phyloP scores from a whole-genome alignment of 2,113 vertebrate genomes.

The Nibea coibor region DNA sequence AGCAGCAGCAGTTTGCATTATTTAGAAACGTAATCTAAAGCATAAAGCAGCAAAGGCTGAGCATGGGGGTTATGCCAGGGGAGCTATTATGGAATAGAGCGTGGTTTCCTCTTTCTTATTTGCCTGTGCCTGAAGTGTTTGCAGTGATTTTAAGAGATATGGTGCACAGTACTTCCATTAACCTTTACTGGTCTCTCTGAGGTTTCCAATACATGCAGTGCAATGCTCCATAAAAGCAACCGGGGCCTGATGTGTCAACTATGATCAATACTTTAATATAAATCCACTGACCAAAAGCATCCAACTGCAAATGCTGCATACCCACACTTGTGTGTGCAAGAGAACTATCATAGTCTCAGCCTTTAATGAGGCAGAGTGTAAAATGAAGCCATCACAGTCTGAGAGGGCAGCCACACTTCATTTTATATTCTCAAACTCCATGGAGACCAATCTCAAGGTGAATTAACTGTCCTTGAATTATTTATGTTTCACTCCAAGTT shows the following conservation, averaged over 20 bases:
- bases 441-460: slow-evolving; percentile 67
- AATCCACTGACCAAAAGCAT: slow-evolving; percentile 24
- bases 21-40: slow-evolving; percentile 41
- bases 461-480: slow-evolving; percentile 79
- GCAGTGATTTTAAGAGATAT: slow-evolving; percentile 31
- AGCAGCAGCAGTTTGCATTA: slow-evolving; percentile 42
- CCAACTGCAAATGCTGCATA: slow-evolving; percentile 3
- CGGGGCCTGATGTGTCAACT: slow-evolving; percentile 8
- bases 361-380: slow-evolving; percentile 35
- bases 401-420: slow-evolving; percentile 25
- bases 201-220: slow-evolving; percentile 12
- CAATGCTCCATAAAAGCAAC: slow-evolving; percentile 18
- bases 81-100: slow-evolving; percentile 7
- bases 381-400: slow-evolving; percentile 35
- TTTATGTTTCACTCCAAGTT: slow-evolving; percentile 68
- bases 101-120: slow-evolving; percentile 25
- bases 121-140: slow-evolving; percentile 11
- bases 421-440: slow-evolving; percentile 40
- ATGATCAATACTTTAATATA: slow-evolving; percentile 45
- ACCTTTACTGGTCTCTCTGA: slow-evolving; percentile 46
- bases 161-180: slow-evolving; percentile 56
- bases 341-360: background rate
- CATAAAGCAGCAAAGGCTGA: background rate
- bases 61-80: background rate
- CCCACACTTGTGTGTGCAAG: background rate